A percentile compares a stretch with the other conserved stretches of the same genome.
phyloP scores from a whole-genome alignment of 2,888 invertebrate species.

The Machimus atricapillus region DNA sequence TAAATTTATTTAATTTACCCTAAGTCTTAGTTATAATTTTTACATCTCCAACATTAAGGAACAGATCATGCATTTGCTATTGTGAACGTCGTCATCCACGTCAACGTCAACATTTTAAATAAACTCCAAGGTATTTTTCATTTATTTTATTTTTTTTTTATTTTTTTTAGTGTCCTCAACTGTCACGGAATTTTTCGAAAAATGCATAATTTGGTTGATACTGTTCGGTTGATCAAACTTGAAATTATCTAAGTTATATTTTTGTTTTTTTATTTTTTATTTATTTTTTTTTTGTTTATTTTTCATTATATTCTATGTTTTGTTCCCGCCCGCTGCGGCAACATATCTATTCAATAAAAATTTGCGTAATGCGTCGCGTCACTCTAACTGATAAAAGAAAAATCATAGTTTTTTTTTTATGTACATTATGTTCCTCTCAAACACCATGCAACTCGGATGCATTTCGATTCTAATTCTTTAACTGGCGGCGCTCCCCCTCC shows the following conservation, averaged over 20 bases:
- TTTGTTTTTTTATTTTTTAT: not conserved
- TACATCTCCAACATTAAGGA: constrained; percentile 37
- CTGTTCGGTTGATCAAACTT: constrained; percentile 26
- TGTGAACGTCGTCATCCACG: constrained; percentile 43
- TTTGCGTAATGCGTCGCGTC: constrained; percentile 6
- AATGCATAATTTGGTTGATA: constrained; percentile 31
- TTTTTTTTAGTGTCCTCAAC: not conserved
- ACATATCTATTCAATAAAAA: constrained; percentile 14
- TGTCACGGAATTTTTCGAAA: constrained; percentile 18
- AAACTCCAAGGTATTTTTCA: constrained; percentile 30
- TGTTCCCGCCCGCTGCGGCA: not conserved
- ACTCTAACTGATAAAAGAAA: constrained; percentile 15
- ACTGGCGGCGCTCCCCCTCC: not conserved
- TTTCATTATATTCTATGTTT: not conserved
- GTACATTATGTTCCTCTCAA: not conserved
- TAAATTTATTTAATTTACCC: constrained; percentile 45
- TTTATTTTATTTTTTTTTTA: constrained; percentile 35
- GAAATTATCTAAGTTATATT: constrained; percentile 29
- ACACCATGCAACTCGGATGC: constrained; percentile 10
- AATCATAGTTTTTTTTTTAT: not conserved
- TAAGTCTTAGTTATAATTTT: constrained; percentile 33
- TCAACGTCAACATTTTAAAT: constrained; percentile 35
- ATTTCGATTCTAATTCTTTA: constrained; percentile 37
- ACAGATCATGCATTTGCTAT: constrained; percentile 43
- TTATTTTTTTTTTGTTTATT: not conserved